A percentile compares a stretch with the other conserved stretches of the same genome.
Conservation (phyloP, 2,888 invertebrate species). For the Cataglyphis albicans region DNA sequence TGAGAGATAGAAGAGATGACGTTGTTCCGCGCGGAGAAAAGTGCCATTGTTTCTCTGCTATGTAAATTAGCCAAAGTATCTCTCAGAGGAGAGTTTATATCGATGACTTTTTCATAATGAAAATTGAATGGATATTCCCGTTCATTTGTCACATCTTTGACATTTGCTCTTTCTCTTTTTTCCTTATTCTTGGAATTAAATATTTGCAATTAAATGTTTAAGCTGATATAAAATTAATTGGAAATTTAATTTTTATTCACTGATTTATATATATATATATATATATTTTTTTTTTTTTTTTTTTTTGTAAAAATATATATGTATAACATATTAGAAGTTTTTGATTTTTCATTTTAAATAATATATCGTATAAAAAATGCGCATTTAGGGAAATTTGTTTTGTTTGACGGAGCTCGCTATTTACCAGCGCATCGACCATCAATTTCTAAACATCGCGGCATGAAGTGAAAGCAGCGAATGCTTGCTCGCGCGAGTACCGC, state of each 20-base stretch:
- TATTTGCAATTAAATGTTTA: background rate
- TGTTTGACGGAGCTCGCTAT: background rate
- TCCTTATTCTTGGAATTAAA: background rate
- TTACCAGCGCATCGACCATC: background rate
- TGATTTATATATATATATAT: background rate
- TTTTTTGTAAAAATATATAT: background rate
- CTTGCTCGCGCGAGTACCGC: conserved; percentile 46
- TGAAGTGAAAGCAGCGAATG: background rate
- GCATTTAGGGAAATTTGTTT: background rate
- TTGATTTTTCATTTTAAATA: background rate
- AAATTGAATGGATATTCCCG: conserved; percentile 11
- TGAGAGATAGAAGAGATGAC: conserved; percentile 34
- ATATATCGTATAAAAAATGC: background rate
- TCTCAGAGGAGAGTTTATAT: conserved; percentile 28
- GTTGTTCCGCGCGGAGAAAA: background rate
- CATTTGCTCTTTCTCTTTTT: background rate
- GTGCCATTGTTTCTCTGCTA: conserved; percentile 35
- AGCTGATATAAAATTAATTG: conserved; percentile 1
- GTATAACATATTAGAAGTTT: background rate
- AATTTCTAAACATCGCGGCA: background rate
- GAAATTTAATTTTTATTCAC: conserved; percentile 10
- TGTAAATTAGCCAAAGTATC: conserved; percentile 35
- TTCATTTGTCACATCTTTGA: background rate
- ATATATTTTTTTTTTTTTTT: background rate
- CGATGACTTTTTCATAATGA: conserved; percentile 19